A percentile compares a stretch with the other conserved stretches of the same genome.
phyloP scores from a whole-genome alignment of 64 coral and sea anemone species.

The Actinia tenebrosa region DNA sequence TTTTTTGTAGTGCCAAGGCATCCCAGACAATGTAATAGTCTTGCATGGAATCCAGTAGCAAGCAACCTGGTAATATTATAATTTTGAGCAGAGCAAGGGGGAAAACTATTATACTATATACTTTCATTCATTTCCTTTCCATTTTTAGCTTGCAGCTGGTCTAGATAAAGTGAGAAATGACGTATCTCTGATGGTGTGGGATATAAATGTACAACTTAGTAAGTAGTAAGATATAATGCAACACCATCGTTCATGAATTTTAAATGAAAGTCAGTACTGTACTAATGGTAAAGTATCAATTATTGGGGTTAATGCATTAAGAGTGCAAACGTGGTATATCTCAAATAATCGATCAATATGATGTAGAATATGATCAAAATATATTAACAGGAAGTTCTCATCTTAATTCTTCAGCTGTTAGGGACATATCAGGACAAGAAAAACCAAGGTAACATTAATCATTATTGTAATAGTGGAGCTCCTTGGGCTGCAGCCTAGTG shows the following conservation, averaged over 20 bases:
- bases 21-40: constrained; percentile 58
- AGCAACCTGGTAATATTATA: constrained; percentile 41
- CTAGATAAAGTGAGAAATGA: constrained; percentile 92
- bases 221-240: constrained; percentile 35
- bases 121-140: not conserved
- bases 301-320: too few relatives aligned
- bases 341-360: too few relatives aligned
- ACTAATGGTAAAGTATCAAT: not conserved
- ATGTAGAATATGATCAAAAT: too few relatives aligned
- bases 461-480: not conserved
- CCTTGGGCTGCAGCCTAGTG: too few relatives aligned
- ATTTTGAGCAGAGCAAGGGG: too few relatives aligned
- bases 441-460: constrained; percentile 8
- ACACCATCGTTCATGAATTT: not conserved
- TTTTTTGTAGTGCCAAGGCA: constrained; percentile 78
- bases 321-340: too few relatives aligned
- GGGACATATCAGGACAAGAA: constrained; percentile 16
- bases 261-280: not conserved
- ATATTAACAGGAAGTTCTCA: not conserved
- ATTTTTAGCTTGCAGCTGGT: constrained; percentile 82
- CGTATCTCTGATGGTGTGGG: constrained; percentile 89
- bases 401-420: not conserved
- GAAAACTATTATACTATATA: not conserved
- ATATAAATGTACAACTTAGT: constrained; percentile 83
- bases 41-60: constrained; percentile 56